Evolutionary conservation across 2,113 vertebrate species (phyloP).

Genomic region (Pelodiscus sinensis): DNA sequence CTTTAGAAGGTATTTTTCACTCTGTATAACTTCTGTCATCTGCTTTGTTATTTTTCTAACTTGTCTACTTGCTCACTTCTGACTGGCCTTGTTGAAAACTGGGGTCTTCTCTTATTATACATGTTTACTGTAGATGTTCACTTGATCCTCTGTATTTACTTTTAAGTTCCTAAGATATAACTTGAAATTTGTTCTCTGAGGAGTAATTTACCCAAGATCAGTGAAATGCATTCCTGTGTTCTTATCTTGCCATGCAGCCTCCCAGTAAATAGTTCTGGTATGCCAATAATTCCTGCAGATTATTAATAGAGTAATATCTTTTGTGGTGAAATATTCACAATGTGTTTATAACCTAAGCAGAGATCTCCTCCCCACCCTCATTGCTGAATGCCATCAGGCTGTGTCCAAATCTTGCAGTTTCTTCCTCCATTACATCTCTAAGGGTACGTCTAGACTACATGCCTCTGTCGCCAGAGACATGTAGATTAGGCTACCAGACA

Average conservation of each 20-base stretch:
- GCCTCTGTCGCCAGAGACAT: no score
- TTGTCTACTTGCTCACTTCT: not conserved
- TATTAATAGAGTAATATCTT: not conserved
- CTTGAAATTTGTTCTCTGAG: not conserved
- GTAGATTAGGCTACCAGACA: no score
- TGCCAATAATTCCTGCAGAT: not conserved
- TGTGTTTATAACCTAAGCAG: constrained; percentile 45
- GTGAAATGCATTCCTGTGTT: not conserved
- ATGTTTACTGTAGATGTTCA: constrained; percentile 25
- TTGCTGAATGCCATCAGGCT: constrained; percentile 65
- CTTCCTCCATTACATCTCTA: constrained; percentile 63
- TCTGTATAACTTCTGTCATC: not conserved
- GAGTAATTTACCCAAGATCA: not conserved
- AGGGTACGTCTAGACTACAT: no score
- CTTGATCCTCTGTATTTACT: constrained; percentile 2
- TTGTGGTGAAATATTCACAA: not conserved
- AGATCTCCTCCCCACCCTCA: constrained; percentile 43
- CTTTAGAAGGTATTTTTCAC: not conserved
- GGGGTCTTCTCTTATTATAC: not conserved
- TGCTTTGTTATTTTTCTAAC: not conserved
- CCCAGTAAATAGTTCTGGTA: not conserved
- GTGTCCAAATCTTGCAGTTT: constrained; percentile 56
- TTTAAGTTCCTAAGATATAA: not conserved
- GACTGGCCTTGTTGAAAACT: not conserved
- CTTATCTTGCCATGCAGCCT: not conserved